phyloP scores from a whole-genome alignment of 1,140 invertebrate species.

The Heliothis subflexa region DNA sequence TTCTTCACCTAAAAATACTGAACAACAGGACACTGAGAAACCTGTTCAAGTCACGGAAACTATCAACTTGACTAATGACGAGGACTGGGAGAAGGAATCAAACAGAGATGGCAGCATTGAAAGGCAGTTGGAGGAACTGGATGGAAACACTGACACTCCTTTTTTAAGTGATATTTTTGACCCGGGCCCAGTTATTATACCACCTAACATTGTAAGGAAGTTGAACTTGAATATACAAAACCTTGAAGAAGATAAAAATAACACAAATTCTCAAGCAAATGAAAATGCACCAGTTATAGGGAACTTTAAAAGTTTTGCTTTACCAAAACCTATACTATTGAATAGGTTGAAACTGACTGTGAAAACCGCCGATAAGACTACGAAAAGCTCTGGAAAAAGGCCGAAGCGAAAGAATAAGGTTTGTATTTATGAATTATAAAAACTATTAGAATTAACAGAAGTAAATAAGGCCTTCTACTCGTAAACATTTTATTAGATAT shows the following conservation, averaged over 20 bases:
- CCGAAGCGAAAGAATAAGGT: constrained; percentile 73
- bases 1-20: constrained; percentile 32
- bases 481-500: not conserved
- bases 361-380: constrained; percentile 71
- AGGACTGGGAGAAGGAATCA: constrained; percentile 83
- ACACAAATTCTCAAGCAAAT: constrained; percentile 55
- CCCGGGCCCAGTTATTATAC: constrained; percentile 76
- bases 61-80: constrained; percentile 82
- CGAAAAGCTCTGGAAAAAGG: constrained; percentile 64
- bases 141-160: constrained; percentile 77
- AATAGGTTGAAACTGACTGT: constrained; percentile 82
- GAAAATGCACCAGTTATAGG: constrained; percentile 79
- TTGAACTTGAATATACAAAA: constrained; percentile 70
- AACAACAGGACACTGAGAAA: constrained; percentile 46
- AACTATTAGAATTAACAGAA: constrained; percentile 4
- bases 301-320: constrained; percentile 85
- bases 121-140: constrained; percentile 70
- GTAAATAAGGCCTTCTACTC: not conserved
- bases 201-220: constrained; percentile 65
- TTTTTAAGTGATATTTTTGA: constrained; percentile 85
- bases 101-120: constrained; percentile 77
- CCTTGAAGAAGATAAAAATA: constrained; percentile 56
- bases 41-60: constrained; percentile 65
- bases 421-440: constrained; percentile 66
- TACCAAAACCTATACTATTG: constrained; percentile 83